Base-by-base conservation (phyloP, 2,797 vertebrate species). In the Melanotaenia boesemani region DNA sequence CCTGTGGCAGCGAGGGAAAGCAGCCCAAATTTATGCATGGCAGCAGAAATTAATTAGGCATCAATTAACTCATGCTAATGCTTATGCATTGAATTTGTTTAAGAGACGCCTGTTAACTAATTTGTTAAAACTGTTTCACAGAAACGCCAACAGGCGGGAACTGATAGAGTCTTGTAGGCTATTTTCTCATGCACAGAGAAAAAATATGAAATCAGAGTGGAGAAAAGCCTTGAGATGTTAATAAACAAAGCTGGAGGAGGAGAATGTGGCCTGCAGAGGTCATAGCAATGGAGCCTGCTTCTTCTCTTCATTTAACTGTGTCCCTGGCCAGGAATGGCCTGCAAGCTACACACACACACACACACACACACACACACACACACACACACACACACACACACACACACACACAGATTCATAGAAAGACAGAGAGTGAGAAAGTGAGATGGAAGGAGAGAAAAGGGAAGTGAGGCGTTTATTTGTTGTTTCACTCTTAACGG, bases 21-120 rank as follows among this genome's bases (percentile, higher is more conserved):
- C 86, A 86, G 85, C 83, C 88, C 85, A 89, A 93, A 95, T 95
- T 91, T 94, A 95, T 94, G 93, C 94, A 92, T 94, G 93, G 93
- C 93, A 94, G 92, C 92, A 90, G 92, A 95, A 95, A 95, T 94
- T 95, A 95, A 95, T 95, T 95, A 95, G 94, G 93, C 94, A 94
- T 94, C 94, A 95, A 95, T 95, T 95, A 95, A 91, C 93, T 94
- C 91, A 94, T 94, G 94, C 94, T 94, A 95, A 95, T 95, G 92
- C 85, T 91, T 91, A 87, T 90, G 92, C 92, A 93, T 92, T 89
- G 84, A 83, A 83, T 72, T 88, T 63, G 89, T 90, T 91, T 86
- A 88, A 84, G 84, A 77, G 88, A 79, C 90, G 87, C 82, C 93
- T 95, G 94, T 95, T 92, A 86, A 92, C 91, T 94, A 92, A 94